These are phyloP conservation scores for Drosophila multiciliata DNA, from an alignment of 2,888 invertebrate genomes.

Conservation along the genomic window DNA sequence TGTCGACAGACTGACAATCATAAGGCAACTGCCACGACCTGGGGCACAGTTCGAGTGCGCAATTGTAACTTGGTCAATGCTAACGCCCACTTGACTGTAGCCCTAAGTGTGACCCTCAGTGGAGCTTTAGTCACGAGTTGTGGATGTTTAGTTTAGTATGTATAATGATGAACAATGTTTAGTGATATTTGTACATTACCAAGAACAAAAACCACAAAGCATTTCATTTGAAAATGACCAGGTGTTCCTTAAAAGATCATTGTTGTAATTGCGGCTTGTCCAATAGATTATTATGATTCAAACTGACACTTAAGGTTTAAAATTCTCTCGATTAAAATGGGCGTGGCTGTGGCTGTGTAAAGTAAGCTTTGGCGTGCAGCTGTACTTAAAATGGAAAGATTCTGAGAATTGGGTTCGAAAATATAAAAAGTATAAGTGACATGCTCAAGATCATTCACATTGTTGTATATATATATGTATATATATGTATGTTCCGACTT, in stretches of 20 bases:
- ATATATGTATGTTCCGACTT: slow-evolving; percentile 35
- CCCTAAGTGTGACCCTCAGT: not conserved
- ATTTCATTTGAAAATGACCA: slow-evolving; percentile 14
- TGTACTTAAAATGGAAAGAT: slow-evolving; percentile 38
- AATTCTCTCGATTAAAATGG: slow-evolving; percentile 24
- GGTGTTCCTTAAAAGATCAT: not conserved
- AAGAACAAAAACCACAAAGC: slow-evolving; percentile 6
- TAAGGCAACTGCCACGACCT: slow-evolving; percentile 47
- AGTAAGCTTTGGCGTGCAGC: slow-evolving; percentile 16
- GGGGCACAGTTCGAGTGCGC: slow-evolving; percentile 63
- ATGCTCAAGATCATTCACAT: slow-evolving; percentile 46
- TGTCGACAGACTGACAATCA: slow-evolving; percentile 67
- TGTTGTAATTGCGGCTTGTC: not conserved
- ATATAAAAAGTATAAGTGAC: slow-evolving; percentile 22
- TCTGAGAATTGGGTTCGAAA: slow-evolving; percentile 37
- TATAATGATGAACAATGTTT: slow-evolving; percentile 10
- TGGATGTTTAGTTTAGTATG: not conserved
- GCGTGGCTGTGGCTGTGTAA: slow-evolving; percentile 23
- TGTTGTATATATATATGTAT: too few relatives aligned
- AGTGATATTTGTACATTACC: slow-evolving; percentile 24
- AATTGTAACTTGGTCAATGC: slow-evolving; percentile 56
- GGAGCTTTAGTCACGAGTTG: slow-evolving; percentile 12
- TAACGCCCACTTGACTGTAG: slow-evolving; percentile 42
- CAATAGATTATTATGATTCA: slow-evolving; percentile 1
- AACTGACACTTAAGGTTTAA: slow-evolving; percentile 39